Evolutionary conservation across 2,113 vertebrate genomes (phyloP).

Genomic region (Cephalophus harveyi): DNA sequence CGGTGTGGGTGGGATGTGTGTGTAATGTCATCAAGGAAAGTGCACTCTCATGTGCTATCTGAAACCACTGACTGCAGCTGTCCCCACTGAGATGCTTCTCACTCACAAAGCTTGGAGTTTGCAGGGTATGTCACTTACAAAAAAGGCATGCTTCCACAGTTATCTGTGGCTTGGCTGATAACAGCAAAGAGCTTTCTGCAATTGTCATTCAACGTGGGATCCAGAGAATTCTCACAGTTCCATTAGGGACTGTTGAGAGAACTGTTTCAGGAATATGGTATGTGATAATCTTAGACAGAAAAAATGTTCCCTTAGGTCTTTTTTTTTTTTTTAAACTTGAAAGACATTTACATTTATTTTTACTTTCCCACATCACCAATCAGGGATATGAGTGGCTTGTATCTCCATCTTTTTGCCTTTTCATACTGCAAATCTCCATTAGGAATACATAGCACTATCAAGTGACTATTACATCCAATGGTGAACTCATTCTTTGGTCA

Average conservation of each 20-base stretch:
- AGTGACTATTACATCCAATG: neutral
- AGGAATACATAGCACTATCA: neutral
- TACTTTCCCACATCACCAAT: neutral
- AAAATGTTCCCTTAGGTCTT: neutral
- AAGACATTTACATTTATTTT: neutral
- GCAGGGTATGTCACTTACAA: neutral
- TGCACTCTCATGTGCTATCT: neutral
- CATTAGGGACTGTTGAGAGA: neutral
- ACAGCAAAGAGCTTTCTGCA: neutral
- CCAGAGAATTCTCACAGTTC: conserved; percentile 3
- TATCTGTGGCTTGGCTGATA: conserved; percentile 7
- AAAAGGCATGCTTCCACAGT: neutral
- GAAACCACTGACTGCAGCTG: neutral
- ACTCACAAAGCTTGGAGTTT: neutral
- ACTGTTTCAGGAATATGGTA: neutral
- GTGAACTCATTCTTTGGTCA: neutral
- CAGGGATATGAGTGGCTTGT: neutral
- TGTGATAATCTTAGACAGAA: neutral
- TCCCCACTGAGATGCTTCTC: neutral
- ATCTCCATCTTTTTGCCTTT: neutral
- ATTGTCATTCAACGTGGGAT: neutral
- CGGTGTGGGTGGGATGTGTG: neutral
- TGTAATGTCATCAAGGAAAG: neutral
- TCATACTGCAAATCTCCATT: neutral
- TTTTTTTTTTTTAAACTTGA: neutral